These are phyloP conservation scores for Camponotus pennsylvanicus DNA, from an alignment of 1,140 invertebrate species.

Conservation along the genomic window DNA sequence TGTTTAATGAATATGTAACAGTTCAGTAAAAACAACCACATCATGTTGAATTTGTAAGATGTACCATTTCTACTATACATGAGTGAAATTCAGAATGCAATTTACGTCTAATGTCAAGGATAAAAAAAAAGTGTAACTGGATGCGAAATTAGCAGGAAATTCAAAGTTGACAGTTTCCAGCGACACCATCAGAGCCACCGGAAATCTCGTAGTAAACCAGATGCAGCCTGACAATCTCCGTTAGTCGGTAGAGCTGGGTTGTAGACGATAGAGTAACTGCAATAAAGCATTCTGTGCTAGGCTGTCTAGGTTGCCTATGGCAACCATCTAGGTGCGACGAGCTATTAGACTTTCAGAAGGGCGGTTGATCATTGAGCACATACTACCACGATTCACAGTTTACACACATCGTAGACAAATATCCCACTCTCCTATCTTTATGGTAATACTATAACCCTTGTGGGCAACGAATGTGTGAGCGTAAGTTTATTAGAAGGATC, in stretches of 20 bases:
- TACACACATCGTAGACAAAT: constrained; percentile 80
- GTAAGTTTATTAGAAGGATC: constrained; percentile 77
- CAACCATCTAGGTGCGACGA: constrained; percentile 73
- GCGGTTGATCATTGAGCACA: constrained; percentile 79
- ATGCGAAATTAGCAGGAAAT: constrained; percentile 53
- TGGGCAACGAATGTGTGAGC: constrained; percentile 71
- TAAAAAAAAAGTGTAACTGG: neutral
- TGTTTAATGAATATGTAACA: constrained; percentile 46
- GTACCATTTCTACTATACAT: neutral
- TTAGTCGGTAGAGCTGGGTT: constrained; percentile 45
- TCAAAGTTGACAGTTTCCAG: constrained; percentile 42
- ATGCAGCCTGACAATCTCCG: constrained; percentile 57
- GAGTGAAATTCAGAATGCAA: neutral
- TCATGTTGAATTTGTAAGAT: neutral
- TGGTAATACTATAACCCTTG: constrained; percentile 70
- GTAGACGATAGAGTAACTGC: constrained; percentile 58
- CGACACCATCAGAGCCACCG: constrained; percentile 33
- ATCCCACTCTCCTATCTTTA: constrained; percentile 67
- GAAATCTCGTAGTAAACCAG: constrained; percentile 56
- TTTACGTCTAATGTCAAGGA: neutral
- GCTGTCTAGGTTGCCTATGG: constrained; percentile 75
- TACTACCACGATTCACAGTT: constrained; percentile 78
- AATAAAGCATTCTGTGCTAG: constrained; percentile 34
- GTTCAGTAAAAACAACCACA: neutral
- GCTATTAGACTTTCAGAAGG: constrained; percentile 81